Evolutionary conservation across 2,888 invertebrate species (phyloP), one percentile per base, ranked within the genome.

Genomic region (Cheilosia urbana): DNA sequence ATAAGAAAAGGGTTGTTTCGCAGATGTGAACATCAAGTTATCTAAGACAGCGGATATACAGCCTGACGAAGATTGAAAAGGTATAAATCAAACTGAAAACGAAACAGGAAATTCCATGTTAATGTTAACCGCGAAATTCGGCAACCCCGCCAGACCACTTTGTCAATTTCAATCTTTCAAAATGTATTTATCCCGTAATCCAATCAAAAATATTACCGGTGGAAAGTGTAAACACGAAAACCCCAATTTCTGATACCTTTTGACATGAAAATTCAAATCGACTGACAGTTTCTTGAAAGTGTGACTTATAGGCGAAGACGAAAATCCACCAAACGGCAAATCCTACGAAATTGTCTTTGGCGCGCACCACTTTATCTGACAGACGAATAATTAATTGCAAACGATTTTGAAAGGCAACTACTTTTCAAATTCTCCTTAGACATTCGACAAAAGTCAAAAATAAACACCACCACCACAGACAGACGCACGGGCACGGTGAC

Each of bases 331-430:
- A 72, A 30, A 30, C 30, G 30, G 30, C 30, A 30, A 72, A 17
- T 34, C 45, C 37, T 57, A 40, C 19, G 11, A 65, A 63, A 55
- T 47, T 71, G 73, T 47, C 69, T 85, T 85, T 76, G 55, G 24
- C 65, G 24, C 65, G 69, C 65, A 66, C 80, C 55, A 40, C 80
- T 80, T 85, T 80, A 80, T 85, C 84, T 85, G 84, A 80, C 84
- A 85, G 53, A 57, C 53, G 34, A 75, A 71, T 85, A 85, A 85
- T 85, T 85, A 85, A 85, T 85, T 85, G 80, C 84, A 66, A 80
- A 71, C 75, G 84, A 75, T 80, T 85, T 85, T 71, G 84, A 79
- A 85, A 85, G 84, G 80, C 80, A 80, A 75, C 72, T 55, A 42
- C 49, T 78, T 68, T 78, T 69, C 66, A 63, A 49, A 83, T 62